Evolutionary conservation across 2,888 invertebrate species (phyloP).

Genomic region (Ormyrus labotus): DNA sequence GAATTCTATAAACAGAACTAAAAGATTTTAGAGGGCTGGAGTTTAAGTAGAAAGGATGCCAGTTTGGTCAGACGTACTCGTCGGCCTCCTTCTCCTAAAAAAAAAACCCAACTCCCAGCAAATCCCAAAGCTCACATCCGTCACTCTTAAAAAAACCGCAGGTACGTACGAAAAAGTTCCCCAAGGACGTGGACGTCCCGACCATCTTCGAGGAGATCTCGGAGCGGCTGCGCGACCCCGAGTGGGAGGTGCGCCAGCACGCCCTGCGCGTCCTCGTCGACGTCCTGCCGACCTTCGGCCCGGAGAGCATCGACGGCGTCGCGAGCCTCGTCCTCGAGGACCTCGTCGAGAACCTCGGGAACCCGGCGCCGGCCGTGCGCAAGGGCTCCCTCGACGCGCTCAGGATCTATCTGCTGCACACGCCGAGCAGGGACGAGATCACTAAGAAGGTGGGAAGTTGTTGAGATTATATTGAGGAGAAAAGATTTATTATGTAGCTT

Average conservation of each 20-base stretch:
- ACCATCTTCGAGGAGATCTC: constrained; percentile 84
- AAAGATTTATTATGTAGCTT: no score
- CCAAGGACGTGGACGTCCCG: constrained; percentile 81
- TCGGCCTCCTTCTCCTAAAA: neutral
- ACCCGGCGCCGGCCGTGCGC: constrained; percentile 87
- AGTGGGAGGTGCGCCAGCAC: constrained; percentile 90
- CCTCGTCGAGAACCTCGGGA: constrained; percentile 87
- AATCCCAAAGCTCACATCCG: no score
- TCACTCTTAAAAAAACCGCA: constrained; percentile 43
- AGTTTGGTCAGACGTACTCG: no score
- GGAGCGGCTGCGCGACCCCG: constrained; percentile 85
- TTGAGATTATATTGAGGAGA: no score
- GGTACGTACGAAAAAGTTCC: constrained; percentile 84
- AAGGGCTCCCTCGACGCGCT: constrained; percentile 88
- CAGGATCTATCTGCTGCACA: constrained; percentile 84
- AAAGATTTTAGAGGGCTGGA: no score
- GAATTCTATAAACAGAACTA: no score
- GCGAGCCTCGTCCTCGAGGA: constrained; percentile 82
- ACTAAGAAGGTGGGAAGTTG: constrained; percentile 77
- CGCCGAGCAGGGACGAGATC: constrained; percentile 82
- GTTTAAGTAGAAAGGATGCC: no score
- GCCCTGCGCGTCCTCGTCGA: constrained; percentile 88
- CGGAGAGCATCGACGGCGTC: constrained; percentile 80
- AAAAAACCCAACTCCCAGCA: neutral
- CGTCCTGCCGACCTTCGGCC: constrained; percentile 83